Evolutionary conservation across 2,113 vertebrate species (phyloP), one percentile per base, ranked within the genome.

Genomic region (Trematomus loennbergii): DNA sequence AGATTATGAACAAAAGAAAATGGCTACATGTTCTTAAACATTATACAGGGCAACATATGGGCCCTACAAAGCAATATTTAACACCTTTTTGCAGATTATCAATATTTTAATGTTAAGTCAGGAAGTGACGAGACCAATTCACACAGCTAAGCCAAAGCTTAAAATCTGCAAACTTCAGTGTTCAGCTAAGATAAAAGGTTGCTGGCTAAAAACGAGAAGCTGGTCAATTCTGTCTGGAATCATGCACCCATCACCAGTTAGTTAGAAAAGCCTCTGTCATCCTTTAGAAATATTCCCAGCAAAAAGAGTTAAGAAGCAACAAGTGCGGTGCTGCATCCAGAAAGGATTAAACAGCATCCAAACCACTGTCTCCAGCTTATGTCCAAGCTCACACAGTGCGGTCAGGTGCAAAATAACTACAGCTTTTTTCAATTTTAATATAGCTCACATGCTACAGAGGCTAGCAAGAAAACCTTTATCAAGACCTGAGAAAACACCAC

Each of bases 381-480:
- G 63, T 33, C 57, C 58, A 80, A 84, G 75, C 84, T 71, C 60
- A n/a, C 69, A 61, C 75, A n/a, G 57, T 54, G 64, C 49, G 46
- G 52, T 66, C 75, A 63, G 17, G 0, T 16, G 65, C 12, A 46
- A 64, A 46, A 64, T 73, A 20, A 46, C 71, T 25, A n/a, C 18
- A 36, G 61, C 48, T 61, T 45, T 9, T 15, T 29, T 57, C 2
- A 6, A 22, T 36, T 54, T 61, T 69, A 36, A 75, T 25, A n/a
- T 9, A 13, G 46, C 62, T 60, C 62, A 68, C 83, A 90, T 83
- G 81, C 82, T 33, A 60, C 57, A 65, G 36, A 67, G 13, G 72
- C 64, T 5, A 61, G 68, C 1, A 1, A 13, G 12, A 60, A 70
- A 78, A 54, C 43, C 17, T 48, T 18, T 13, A 20, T 22, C 48